Percentiles rank a stretch among this genome's conserved stretches.
phyloP scores from a whole-genome alignment of 2,888 invertebrate species.

The Leptinotarsa rubiginosa region DNA sequence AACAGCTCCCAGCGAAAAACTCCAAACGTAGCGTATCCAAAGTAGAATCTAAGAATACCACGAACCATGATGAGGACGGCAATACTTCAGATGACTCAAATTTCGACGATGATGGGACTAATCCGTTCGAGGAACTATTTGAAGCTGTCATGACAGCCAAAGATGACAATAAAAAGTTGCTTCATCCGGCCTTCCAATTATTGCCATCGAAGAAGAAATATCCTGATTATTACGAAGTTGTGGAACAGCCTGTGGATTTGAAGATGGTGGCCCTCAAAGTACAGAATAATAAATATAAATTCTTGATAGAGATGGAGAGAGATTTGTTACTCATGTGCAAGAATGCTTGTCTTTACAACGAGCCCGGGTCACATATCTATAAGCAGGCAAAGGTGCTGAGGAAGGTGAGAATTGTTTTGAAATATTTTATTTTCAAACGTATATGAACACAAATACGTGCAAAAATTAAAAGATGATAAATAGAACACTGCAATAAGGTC shows the following conservation, averaged over 20 bases:
- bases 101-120: slow-evolving; percentile 59
- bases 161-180: slow-evolving; percentile 82
- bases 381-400: slow-evolving; percentile 92
- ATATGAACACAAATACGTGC: no score
- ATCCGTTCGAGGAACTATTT: slow-evolving; percentile 90
- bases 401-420: slow-evolving; percentile 70
- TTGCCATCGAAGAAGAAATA: slow-evolving; percentile 93
- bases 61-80: slow-evolving; percentile 38
- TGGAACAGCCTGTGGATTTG: slow-evolving; percentile 94
- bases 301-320: slow-evolving; percentile 85
- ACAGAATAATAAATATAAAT: slow-evolving; percentile 83
- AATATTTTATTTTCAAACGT: slow-evolving; percentile 10
- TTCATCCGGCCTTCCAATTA: slow-evolving; percentile 90
- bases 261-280: slow-evolving; percentile 93
- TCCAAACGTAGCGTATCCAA: slow-evolving; percentile 30
- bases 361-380: slow-evolving; percentile 95
- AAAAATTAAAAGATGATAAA: no score
- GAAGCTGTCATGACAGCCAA: slow-evolving; percentile 88
- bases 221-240: slow-evolving; percentile 95
- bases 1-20: slow-evolving; percentile 29
- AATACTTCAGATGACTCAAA: slow-evolving; percentile 58
- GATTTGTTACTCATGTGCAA: slow-evolving; percentile 91
- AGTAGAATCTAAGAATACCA: slow-evolving; percentile 32
- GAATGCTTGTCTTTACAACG: slow-evolving; percentile 96
- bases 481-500: no score